Base-by-base conservation (phyloP, 2,797 vertebrate species). In the Nyctalus aviator region DNA sequence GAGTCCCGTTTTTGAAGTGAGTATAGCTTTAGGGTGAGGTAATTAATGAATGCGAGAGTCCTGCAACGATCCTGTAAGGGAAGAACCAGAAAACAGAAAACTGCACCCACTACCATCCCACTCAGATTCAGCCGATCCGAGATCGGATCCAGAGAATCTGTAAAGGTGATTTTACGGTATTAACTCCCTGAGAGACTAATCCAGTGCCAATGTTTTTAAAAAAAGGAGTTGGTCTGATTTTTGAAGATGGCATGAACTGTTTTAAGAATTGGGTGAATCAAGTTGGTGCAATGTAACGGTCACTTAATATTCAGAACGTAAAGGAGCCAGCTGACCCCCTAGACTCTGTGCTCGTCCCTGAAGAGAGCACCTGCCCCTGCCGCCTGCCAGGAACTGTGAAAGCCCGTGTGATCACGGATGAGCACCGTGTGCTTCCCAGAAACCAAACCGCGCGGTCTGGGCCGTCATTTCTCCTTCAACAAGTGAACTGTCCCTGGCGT, bases 231-330 rank as follows among this genome's bases (percentile, higher is more conserved):
- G 17, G 21, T 86, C 10, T 85, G 14, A 21, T 66, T 69, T 88
- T 91, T 90, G 25, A 87, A 75, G 73, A 46, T 79, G 35, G 13
- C 32, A 55, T 13, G 59, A 88, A 84, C 37, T 4, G 12, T 78
- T 91, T 96, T 69, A 72, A 91, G 57, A 88, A 84, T 50, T 93
- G 37, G 35, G 5, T 75, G 15, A 57, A 64, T 81, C 27, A 46
- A 5, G 8, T 76, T 79, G 90, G 77, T 90, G 37, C 66, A 48
- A 3, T 30, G 14, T 84, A 25, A 35, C 68, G 90, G 21, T 84
- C 46, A 69, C 44, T 64, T 78, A 17, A 35, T 76, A 46, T 30
- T 71, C 77, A 59, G 6, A 35, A 68, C 66, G 18, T 53, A 57
- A 44, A 78, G 86, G 53, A 69, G 8, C 46, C 0, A 17, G 23